Evolutionary conservation across 2,888 invertebrate genomes (phyloP).

Genomic region (Drosophila meridionalis): DNA sequence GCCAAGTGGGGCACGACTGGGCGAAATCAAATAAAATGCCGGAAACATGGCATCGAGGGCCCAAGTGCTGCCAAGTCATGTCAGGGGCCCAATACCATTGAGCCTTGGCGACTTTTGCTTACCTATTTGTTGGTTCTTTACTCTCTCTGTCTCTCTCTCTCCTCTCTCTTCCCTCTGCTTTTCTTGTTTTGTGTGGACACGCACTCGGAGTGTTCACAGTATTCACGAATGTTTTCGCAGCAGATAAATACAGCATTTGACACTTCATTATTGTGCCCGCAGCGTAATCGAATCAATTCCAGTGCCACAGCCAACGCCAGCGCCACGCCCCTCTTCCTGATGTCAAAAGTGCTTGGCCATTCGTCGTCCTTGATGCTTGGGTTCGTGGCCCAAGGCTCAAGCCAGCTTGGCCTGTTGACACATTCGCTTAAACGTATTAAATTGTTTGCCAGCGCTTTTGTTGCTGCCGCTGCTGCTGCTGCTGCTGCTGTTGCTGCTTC

Average conservation of each 20-base stretch:
- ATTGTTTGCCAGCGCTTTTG: conserved; percentile 74
- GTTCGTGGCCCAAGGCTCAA: conserved; percentile 64
- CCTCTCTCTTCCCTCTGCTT: neutral
- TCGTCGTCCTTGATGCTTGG: conserved; percentile 48
- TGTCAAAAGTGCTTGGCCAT: conserved; percentile 75
- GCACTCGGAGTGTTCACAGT: conserved; percentile 28
- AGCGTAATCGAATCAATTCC: conserved; percentile 82
- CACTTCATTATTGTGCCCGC: conserved; percentile 83
- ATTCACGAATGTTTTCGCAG: conserved; percentile 70
- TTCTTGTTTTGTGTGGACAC: conserved; percentile 8
- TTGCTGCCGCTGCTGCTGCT: conserved; percentile 21
- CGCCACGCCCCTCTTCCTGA: conserved; percentile 40
- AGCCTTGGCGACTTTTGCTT: conserved; percentile 56
- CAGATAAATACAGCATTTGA: conserved; percentile 83
- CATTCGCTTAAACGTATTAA: conserved; percentile 81
- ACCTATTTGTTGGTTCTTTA: conserved; percentile 39
- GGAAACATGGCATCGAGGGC: conserved; percentile 67
- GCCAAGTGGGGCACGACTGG: conserved; percentile 24
- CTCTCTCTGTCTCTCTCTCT: neutral
- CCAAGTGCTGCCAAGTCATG: conserved; percentile 47
- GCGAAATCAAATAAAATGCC: conserved; percentile 75
- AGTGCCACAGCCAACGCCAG: conserved; percentile 45
- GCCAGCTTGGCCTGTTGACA: conserved; percentile 80
- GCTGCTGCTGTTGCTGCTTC: conserved; percentile 14
- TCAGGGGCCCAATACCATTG: conserved; percentile 40